These are phyloP conservation scores for Ischnura elegans DNA, from an alignment of 2,888 invertebrate genomes.

Conservation along the genomic window DNA sequence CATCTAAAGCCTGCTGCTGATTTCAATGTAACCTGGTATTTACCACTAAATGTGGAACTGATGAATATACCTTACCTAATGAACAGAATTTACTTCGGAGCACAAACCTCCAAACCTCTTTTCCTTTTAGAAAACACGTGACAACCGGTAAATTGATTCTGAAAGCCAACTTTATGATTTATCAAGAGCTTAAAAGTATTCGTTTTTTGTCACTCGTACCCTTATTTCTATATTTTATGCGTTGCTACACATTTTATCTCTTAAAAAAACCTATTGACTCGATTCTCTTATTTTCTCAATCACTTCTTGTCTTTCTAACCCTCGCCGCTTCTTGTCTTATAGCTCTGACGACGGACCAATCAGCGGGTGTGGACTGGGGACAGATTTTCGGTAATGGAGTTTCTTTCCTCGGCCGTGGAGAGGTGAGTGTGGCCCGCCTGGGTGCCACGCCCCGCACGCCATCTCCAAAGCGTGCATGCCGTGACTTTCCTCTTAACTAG, in stretches of 20 bases:
- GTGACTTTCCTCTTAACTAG: constrained; percentile 23
- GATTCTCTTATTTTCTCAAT: neutral
- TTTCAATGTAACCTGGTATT: too few species aligned
- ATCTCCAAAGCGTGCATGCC: neutral
- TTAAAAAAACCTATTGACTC: constrained; percentile 33
- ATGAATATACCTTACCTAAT: too few species aligned
- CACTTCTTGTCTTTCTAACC: neutral
- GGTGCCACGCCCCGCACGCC: constrained; percentile 21
- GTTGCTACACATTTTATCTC: constrained; percentile 54
- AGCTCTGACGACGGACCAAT: neutral
- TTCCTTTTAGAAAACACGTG: too few species aligned
- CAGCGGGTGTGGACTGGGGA: neutral
- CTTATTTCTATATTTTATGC: neutral
- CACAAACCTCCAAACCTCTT: too few species aligned
- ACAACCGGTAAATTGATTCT: too few species aligned
- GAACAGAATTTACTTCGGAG: too few species aligned
- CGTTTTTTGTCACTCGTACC: neutral
- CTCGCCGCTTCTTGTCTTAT: neutral
- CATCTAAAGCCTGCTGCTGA: too few species aligned
- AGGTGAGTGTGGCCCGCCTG: neutral
- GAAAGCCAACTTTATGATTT: too few species aligned
- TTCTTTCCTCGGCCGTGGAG: too few species aligned
- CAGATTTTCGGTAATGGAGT: constrained; percentile 10
- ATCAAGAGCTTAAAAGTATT: too few species aligned
- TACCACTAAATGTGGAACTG: too few species aligned